Conservation (phyloP, 2,888 invertebrate genomes). For the Prosapia bicincta region DNA sequence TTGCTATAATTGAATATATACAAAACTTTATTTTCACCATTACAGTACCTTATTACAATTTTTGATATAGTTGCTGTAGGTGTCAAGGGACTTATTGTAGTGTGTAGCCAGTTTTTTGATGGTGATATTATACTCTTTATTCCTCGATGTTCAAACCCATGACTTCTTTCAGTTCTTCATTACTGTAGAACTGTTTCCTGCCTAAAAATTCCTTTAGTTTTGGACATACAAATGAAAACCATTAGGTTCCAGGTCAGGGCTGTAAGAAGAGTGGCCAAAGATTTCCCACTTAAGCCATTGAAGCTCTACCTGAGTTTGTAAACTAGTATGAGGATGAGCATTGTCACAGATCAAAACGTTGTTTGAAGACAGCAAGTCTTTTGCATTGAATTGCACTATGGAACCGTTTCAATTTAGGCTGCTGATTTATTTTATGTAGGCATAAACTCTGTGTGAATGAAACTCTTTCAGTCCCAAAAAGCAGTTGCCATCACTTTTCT, state of each 20-base stretch:
- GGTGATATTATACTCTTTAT: constrained; percentile 3
- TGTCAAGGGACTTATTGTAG: constrained; percentile 9
- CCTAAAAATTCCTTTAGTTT: constrained; percentile 21
- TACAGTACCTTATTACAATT: background rate
- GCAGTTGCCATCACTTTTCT: constrained; percentile 38
- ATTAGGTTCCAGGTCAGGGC: constrained; percentile 29
- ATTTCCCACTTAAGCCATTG: constrained; percentile 16
- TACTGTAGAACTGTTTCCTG: constrained; percentile 6
- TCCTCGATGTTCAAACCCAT: background rate
- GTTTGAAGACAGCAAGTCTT: constrained; percentile 12
- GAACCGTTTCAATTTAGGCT: background rate
- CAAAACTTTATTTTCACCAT: background rate
- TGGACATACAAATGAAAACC: constrained; percentile 32
- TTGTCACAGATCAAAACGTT: constrained; percentile 14
- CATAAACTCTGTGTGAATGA: constrained; percentile 22
- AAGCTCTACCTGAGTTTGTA: constrained; percentile 6
- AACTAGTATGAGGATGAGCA: constrained; percentile 22
- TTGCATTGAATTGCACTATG: constrained; percentile 12
- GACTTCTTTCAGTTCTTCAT: constrained; percentile 8
- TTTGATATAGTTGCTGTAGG: background rate
- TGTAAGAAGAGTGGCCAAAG: constrained; percentile 25
- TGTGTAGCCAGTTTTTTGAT: constrained; percentile 24
- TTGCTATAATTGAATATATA: background rate
- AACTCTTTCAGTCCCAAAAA: constrained; percentile 37
- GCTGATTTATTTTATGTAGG: constrained; percentile 8